phyloP scores from a whole-genome alignment of 2,797 vertebrate genomes.

The Champsocephalus esox region DNA sequence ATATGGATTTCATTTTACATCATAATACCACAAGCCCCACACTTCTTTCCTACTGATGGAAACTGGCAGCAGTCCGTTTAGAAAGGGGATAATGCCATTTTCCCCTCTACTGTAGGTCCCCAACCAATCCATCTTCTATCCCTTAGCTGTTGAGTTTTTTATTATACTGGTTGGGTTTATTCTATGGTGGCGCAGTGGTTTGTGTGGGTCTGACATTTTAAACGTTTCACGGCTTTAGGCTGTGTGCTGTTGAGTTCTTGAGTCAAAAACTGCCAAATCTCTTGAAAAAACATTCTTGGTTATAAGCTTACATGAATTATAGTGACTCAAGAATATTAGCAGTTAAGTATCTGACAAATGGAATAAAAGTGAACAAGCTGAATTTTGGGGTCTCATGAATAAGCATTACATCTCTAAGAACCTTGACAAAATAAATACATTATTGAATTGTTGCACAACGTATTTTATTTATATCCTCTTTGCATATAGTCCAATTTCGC shows the following conservation, averaged over 20 bases:
- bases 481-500: slow-evolving; percentile 1
- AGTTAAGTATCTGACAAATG: slow-evolving; percentile 23
- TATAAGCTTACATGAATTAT: slow-evolving; percentile 28
- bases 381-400: background rate
- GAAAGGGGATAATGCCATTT: slow-evolving; percentile 45
- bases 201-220: slow-evolving; percentile 26
- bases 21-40: slow-evolving; percentile 51
- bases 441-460: background rate
- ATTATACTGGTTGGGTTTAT: slow-evolving; percentile 54
- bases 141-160: slow-evolving; percentile 54
- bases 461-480: slow-evolving; percentile 5
- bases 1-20: slow-evolving; percentile 60
- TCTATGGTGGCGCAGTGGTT: slow-evolving; percentile 47
- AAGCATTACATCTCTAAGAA: background rate
- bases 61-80: slow-evolving; percentile 48
- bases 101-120: slow-evolving; percentile 30
- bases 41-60: slow-evolving; percentile 55
- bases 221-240: slow-evolving; percentile 42
- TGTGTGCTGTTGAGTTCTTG: slow-evolving; percentile 30
- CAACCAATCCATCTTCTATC: slow-evolving; percentile 48
- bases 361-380: slow-evolving; percentile 9
- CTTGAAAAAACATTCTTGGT: slow-evolving; percentile 33
- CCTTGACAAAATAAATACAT: background rate
- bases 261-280: slow-evolving; percentile 39
- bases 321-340: slow-evolving; percentile 13